Evolutionary conservation across 1,140 invertebrate genomes (phyloP).

Genomic region (Galleria mellonella): DNA sequence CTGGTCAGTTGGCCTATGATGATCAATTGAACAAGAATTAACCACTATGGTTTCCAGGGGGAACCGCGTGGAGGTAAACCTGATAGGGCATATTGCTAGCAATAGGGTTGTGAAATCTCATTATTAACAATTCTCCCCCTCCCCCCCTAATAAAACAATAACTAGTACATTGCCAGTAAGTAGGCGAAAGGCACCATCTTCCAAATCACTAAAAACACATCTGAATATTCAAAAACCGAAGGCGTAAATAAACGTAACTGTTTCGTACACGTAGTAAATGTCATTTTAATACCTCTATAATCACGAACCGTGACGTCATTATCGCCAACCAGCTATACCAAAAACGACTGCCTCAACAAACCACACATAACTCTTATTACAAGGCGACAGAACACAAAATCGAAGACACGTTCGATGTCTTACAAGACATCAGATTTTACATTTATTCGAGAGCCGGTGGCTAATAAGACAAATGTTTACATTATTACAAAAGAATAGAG

Average conservation of each 20-base stretch:
- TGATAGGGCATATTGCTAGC: too few relatives aligned
- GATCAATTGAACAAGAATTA: too few relatives aligned
- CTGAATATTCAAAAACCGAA: constrained; percentile 18
- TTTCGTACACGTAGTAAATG: constrained; percentile 40
- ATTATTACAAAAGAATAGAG: constrained; percentile 31
- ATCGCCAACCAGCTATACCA: constrained; percentile 15
- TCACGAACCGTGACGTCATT: constrained; percentile 54
- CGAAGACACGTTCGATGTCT: background rate
- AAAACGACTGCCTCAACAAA: constrained; percentile 8
- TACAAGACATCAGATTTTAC: background rate
- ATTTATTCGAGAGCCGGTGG: constrained; percentile 16
- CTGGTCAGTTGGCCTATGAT: too few relatives aligned
- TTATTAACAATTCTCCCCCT: too few relatives aligned
- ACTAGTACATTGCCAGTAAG: too few relatives aligned
- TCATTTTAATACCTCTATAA: constrained; percentile 53
- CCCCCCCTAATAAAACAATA: too few relatives aligned
- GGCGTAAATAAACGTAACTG: constrained; percentile 39
- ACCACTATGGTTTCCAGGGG: too few relatives aligned
- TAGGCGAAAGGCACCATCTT: too few relatives aligned
- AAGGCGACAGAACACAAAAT: background rate
- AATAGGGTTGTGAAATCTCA: too few relatives aligned
- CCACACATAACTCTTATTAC: background rate
- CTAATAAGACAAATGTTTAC: constrained; percentile 33
- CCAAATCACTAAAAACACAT: background rate
- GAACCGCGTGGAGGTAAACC: too few relatives aligned